Evolutionary conservation across 1,140 invertebrate species (phyloP).

Genomic region (Drosophila pseudoobscura): DNA sequence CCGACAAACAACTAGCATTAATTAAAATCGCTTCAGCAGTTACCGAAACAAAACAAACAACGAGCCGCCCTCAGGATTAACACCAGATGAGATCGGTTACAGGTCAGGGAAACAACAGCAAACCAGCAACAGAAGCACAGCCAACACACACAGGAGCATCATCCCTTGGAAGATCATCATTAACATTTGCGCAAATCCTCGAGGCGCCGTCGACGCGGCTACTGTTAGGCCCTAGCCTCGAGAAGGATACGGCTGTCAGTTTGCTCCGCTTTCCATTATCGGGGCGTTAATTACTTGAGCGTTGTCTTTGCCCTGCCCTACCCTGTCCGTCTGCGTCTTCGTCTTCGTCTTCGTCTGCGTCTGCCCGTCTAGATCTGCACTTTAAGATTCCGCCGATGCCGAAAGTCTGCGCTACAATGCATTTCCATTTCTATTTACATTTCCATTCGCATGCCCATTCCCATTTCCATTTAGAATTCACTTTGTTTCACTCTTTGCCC

Average conservation of each 20-base stretch:
- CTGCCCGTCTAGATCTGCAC: slow-evolving; percentile 43
- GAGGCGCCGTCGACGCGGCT: slow-evolving; percentile 52
- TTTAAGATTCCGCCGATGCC: slow-evolving; percentile 59
- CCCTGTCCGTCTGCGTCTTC: background rate
- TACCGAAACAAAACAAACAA: slow-evolving; percentile 58
- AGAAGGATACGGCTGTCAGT: slow-evolving; percentile 36
- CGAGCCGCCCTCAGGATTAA: slow-evolving; percentile 61
- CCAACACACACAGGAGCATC: slow-evolving; percentile 9
- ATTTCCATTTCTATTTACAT: slow-evolving; percentile 46
- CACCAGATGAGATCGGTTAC: slow-evolving; percentile 51
- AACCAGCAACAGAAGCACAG: slow-evolving; percentile 13
- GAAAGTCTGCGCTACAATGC: slow-evolving; percentile 50
- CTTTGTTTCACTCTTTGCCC: slow-evolving; percentile 18
- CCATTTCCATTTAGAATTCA: slow-evolving; percentile 27
- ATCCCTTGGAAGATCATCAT: slow-evolving; percentile 54
- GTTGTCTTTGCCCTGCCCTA: slow-evolving; percentile 39
- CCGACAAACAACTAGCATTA: slow-evolving; percentile 1
- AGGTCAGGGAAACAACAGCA: slow-evolving; percentile 10
- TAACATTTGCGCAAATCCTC: slow-evolving; percentile 71
- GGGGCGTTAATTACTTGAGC: slow-evolving; percentile 71
- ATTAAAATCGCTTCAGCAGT: slow-evolving; percentile 58
- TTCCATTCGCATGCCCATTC: slow-evolving; percentile 5
- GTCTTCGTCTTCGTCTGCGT: too few relatives aligned
- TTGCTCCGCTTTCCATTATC: slow-evolving; percentile 40
- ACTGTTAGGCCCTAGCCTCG: slow-evolving; percentile 14